Evolutionary conservation across 2,113 vertebrate genomes (phyloP).

Genomic region (Peromyscus maniculatus): DNA sequence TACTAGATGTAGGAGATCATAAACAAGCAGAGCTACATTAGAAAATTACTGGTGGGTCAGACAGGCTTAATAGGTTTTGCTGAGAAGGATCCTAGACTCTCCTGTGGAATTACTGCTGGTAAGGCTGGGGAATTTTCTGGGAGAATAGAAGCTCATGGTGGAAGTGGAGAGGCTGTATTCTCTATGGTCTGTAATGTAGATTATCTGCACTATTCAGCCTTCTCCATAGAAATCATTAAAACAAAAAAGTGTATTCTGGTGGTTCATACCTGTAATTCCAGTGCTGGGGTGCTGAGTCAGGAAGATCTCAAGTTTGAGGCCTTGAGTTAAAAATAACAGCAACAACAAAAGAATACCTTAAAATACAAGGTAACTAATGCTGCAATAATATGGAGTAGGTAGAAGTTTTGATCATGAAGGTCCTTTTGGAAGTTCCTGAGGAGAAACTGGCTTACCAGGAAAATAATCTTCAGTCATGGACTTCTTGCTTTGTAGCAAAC

Average conservation of each 20-base stretch:
- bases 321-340: not conserved
- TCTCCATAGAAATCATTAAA: not conserved
- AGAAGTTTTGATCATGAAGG: not conserved
- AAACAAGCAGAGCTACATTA: not conserved
- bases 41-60: not conserved
- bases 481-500: not conserved
- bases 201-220: constrained; percentile 13
- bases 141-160: not conserved
- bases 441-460: constrained; percentile 11
- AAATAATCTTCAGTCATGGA: not conserved
- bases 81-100: not conserved
- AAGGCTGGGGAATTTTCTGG: not conserved
- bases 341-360: not conserved
- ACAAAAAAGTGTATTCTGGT: not conserved
- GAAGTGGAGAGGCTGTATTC: not conserved
- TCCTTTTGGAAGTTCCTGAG: not conserved
- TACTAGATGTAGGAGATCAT: not conserved
- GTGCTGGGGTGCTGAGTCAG: not conserved
- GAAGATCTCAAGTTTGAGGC: not conserved
- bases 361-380: constrained; percentile 8
- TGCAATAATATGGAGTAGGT: not conserved
- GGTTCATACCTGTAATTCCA: not conserved
- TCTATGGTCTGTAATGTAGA: not conserved
- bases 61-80: too few relatives aligned
- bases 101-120: not conserved